phyloP scores from a whole-genome alignment of 2,113 vertebrate species.

The Diadophis punctatus region DNA sequence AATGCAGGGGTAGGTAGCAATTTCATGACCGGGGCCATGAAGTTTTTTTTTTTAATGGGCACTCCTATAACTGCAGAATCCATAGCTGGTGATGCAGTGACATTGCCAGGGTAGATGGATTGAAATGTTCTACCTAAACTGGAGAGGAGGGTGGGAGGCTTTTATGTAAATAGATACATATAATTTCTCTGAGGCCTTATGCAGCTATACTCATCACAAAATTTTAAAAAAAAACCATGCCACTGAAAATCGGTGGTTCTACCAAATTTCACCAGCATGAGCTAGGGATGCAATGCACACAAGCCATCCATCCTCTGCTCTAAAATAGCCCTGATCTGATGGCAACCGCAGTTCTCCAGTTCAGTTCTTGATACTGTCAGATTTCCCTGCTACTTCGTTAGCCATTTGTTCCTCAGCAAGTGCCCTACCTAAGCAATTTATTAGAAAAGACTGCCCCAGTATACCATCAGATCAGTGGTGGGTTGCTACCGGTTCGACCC shows the following conservation, averaged over 20 bases:
- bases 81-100: not conserved
- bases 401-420: constrained; percentile 6
- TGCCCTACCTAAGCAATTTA: not conserved
- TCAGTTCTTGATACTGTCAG: not conserved
- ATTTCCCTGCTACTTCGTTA: rapidly evolving
- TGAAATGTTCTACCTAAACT: not conserved
- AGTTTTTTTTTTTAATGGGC: not conserved
- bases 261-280: not conserved
- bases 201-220: not conserved
- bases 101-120: not conserved
- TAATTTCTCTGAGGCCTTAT: not conserved
- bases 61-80: not conserved
- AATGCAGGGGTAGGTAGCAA: not conserved
- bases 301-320: not conserved
- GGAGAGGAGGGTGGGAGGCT: not conserved
- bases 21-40: not conserved
- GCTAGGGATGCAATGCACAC: not conserved
- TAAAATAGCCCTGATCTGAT: not conserved
- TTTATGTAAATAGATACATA: not conserved
- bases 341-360: not conserved
- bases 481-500: too few relatives aligned
- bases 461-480: not conserved
- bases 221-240: not conserved
- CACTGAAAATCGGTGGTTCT: not conserved
- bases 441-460: not conserved